Conservation (phyloP, 2,888 invertebrate genomes). For the Strigamia maritima region DNA sequence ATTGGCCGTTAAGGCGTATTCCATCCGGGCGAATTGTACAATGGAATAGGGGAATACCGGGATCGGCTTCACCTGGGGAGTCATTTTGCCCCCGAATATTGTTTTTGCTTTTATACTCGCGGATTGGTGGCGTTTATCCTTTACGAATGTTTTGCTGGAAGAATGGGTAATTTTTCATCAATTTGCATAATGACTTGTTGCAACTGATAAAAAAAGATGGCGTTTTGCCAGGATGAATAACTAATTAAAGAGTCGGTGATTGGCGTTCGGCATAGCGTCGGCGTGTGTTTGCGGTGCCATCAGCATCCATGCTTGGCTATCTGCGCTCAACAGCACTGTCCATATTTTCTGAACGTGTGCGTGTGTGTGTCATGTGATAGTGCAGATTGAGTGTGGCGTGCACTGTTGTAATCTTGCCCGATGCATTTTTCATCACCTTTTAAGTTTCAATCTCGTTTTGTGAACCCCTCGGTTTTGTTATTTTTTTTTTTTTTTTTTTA, state of each 20-base stretch:
- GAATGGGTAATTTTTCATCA: background rate
- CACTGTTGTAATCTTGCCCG: background rate
- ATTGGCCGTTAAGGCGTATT: no score
- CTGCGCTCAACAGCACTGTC: background rate
- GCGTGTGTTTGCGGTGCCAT: background rate
- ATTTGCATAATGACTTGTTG: background rate
- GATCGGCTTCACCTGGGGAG: background rate
- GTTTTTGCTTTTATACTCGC: background rate
- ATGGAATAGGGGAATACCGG: background rate
- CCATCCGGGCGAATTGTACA: background rate
- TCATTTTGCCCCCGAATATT: background rate
- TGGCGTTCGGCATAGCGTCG: background rate
- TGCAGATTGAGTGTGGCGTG: background rate
- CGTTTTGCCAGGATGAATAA: background rate
- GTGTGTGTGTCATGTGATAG: background rate
- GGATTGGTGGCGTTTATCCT: background rate
- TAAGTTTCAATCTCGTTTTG: background rate
- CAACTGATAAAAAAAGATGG: background rate
- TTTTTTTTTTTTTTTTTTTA: background rate
- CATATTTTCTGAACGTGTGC: background rate
- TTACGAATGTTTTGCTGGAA: background rate
- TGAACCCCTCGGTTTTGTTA: background rate
- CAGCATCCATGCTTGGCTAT: background rate
- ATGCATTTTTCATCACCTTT: background rate
- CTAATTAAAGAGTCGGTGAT: background rate